These are phyloP conservation scores for Bufo gargarizans DNA, from an alignment of 2,113 vertebrate genomes.

Conservation along the genomic window DNA sequence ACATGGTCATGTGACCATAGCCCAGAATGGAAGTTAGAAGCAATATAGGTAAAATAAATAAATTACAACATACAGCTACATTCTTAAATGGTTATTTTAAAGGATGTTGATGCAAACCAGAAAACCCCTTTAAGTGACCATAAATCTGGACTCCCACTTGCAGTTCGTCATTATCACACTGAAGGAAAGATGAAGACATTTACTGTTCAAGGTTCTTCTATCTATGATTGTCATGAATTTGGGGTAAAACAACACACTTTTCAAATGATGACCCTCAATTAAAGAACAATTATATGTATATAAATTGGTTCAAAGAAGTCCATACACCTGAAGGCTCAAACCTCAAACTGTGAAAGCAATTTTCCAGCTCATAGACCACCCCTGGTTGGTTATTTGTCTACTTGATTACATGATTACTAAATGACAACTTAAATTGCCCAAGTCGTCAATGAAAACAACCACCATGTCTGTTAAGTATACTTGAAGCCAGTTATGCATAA, in stretches of 20 bases:
- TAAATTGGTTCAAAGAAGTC: too few relatives aligned
- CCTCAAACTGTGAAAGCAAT: neutral
- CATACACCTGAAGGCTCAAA: neutral
- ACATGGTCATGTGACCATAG: too few relatives aligned
- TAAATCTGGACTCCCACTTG: too few relatives aligned
- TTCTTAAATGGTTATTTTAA: too few relatives aligned
- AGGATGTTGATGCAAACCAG: too few relatives aligned
- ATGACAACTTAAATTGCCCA: conserved; percentile 66
- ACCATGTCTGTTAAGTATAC: neutral
- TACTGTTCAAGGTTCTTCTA: neutral
- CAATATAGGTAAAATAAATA: too few relatives aligned
- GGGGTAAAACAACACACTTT: neutral
- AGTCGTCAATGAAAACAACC: conserved; percentile 34
- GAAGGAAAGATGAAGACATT: neutral
- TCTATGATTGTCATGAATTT: neutral
- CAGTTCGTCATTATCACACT: neutral
- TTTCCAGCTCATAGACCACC: conserved; percentile 69
- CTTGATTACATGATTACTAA: conserved; percentile 73
- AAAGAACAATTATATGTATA: neutral
- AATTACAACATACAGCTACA: too few relatives aligned
- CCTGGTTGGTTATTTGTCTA: conserved; percentile 73
- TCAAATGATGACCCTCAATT: neutral
- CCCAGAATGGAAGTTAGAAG: too few relatives aligned
- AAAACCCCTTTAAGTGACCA: too few relatives aligned
- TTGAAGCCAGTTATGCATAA: neutral